Percentiles rank a stretch among this genome's conserved stretches.
phyloP scores from a whole-genome alignment of 2,888 invertebrate genomes.

The Cosmopolites sordidus region DNA sequence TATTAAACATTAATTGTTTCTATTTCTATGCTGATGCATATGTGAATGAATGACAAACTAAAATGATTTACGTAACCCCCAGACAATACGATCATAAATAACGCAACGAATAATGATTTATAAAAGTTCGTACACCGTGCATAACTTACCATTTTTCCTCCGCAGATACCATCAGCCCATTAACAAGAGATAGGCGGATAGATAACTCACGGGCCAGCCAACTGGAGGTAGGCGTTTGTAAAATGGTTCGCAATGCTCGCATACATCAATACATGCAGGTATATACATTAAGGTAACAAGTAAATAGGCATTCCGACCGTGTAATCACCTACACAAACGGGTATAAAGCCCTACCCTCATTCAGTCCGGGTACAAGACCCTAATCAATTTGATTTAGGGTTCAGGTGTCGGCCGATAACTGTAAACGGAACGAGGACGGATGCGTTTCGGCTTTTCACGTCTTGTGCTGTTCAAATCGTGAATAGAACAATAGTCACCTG shows the following conservation, averaged over 20 bases:
- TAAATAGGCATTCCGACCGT: constrained; percentile 27
- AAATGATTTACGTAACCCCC: not conserved
- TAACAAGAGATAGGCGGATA: constrained; percentile 2
- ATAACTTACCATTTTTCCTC: not conserved
- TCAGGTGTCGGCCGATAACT: constrained; percentile 22
- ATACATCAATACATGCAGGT: constrained; percentile 25
- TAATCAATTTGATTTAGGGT: constrained; percentile 29
- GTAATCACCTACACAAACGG: constrained; percentile 29
- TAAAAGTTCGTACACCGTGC: not conserved
- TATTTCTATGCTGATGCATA: too few relatives aligned
- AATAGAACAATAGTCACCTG: constrained; percentile 2
- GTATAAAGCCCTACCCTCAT: constrained; percentile 26
- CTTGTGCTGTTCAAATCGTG: not conserved
- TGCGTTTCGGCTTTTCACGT: constrained; percentile 1
- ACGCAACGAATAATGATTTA: not conserved
- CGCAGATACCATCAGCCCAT: not conserved
- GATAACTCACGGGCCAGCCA: constrained; percentile 2
- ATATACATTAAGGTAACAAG: constrained; percentile 26
- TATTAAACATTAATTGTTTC: too few relatives aligned
- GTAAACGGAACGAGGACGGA: constrained; percentile 10
- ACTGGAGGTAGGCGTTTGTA: constrained; percentile 14
- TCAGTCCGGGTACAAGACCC: constrained; percentile 21
- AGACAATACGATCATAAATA: not conserved
- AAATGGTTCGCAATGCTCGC: constrained; percentile 10
- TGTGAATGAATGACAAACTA: too few relatives aligned